Evolutionary conservation across 2,888 invertebrate species (phyloP), one percentile per base, ranked within the genome.

Genomic region (Hypomecis punctinalis): DNA sequence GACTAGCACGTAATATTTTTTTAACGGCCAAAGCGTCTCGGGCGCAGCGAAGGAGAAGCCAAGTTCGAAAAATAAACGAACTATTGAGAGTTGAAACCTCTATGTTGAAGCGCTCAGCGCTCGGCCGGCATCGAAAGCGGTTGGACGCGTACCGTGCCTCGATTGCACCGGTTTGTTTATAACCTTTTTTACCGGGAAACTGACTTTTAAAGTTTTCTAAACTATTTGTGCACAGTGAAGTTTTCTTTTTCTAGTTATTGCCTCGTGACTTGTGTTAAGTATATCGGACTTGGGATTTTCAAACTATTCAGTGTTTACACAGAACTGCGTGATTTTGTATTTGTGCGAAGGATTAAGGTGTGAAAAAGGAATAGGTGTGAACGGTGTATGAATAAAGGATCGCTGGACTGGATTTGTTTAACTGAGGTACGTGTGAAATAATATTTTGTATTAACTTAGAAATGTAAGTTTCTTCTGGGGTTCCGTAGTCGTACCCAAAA

Each of bases 41-140:
- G 72, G 75, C 77, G 73, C 70, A 74, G 71, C 63, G 67, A 70
- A 23, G 23, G 23, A 23, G 23, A 23, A 72, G 71, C 67, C 63
- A 75, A 76, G 81, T 84, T 86, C 82, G 88, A 90, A 91, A 91
- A 89, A 90, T 56, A 89, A 91, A 90, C 85, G 84, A 84, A 76
- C 82, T 75, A 0, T 37, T 51, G 23, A 23, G 23, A 23, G 23
- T 23, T 23, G 23, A 23, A 23, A 23, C 23, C 23, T 23, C 3
- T 23, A 23, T 23, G 23, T 23, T 3, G 23, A 46, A 75, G 6
- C 39, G 23, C 5, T 6, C 89, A 89, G 86, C 89, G 82, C 75
- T 71, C 73, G 88, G 89, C 91, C 90, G 91, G 91, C 92, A 91
- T 85, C 79, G 82, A 78, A 80, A 72, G 86, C 76, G 88, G 84